Evolutionary conservation across 2,888 invertebrate species (phyloP).

Genomic region (Macrostomum cliftonense): DNA sequence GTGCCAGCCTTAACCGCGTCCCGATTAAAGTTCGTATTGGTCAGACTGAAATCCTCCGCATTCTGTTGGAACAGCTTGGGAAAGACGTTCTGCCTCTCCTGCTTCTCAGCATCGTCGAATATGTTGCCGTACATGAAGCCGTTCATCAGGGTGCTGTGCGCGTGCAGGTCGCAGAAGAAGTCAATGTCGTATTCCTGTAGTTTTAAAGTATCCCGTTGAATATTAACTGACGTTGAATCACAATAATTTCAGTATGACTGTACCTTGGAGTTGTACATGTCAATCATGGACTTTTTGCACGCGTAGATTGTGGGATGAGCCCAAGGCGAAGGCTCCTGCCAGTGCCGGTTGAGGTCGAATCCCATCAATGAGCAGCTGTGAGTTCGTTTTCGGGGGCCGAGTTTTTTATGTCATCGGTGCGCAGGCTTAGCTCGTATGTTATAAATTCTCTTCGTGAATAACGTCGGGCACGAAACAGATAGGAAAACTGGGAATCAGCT

Average conservation of each 20-base stretch:
- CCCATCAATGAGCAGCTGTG: slow-evolving; percentile 62
- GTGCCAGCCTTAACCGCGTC: slow-evolving; percentile 68
- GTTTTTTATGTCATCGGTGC: too few species aligned
- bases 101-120: slow-evolving; percentile 40
- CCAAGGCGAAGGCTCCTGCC: slow-evolving; percentile 71
- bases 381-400: not conserved
- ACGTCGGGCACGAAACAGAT: too few species aligned
- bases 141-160: slow-evolving; percentile 72
- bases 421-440: too few species aligned
- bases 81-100: slow-evolving; percentile 79
- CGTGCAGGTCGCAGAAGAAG: slow-evolving; percentile 81
- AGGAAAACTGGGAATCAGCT: too few species aligned
- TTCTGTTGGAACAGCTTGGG: slow-evolving; percentile 72
- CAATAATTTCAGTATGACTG: too few species aligned
- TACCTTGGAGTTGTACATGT: slow-evolving; percentile 60
- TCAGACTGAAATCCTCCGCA: slow-evolving; percentile 66
- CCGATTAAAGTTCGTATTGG: slow-evolving; percentile 75
- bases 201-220: too few species aligned
- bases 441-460: too few species aligned
- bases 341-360: slow-evolving; percentile 74
- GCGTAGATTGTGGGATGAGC: slow-evolving; percentile 76
- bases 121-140: slow-evolving; percentile 77
- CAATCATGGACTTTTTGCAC: slow-evolving; percentile 55
- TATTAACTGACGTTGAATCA: too few species aligned
- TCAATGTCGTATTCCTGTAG: slow-evolving; percentile 60